Evolutionary conservation across 2,797 vertebrate genomes (phyloP).

Genomic region (Vultur gryphus): DNA sequence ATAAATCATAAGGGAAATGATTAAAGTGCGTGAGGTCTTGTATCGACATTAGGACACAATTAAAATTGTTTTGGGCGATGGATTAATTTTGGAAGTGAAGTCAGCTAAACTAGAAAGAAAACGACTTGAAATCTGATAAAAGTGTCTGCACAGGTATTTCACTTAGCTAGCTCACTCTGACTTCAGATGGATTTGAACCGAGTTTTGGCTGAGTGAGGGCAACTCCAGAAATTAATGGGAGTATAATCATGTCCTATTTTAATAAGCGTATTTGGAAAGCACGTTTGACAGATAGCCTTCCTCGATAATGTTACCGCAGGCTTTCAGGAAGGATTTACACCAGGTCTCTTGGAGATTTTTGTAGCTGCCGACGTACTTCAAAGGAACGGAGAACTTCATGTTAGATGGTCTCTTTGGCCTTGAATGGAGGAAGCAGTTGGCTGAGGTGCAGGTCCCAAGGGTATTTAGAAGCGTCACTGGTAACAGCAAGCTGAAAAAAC

Average conservation of each 20-base stretch:
- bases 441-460: not conserved
- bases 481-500: not conserved
- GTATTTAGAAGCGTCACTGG: not conserved
- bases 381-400: rapidly evolving
- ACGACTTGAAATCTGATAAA: not conserved
- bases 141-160: not conserved
- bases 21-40: not conserved
- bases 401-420: not conserved
- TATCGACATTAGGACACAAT: not conserved
- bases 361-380: not conserved
- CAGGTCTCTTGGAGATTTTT: not conserved
- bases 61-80: not conserved
- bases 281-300: not conserved
- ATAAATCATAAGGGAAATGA: not conserved
- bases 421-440: not conserved
- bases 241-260: not conserved
- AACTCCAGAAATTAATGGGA: not conserved
- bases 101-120: not conserved
- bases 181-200: rapidly evolving
- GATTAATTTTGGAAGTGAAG: not conserved
- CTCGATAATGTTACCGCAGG: not conserved
- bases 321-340: not conserved
- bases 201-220: not conserved
- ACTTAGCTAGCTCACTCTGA: not conserved
- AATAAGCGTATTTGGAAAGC: not conserved